A percentile compares a stretch with the other conserved stretches of the same genome.
Evolutionary conservation across 1,140 invertebrate species (phyloP).

Genomic region (Drosophila kepulauana): DNA sequence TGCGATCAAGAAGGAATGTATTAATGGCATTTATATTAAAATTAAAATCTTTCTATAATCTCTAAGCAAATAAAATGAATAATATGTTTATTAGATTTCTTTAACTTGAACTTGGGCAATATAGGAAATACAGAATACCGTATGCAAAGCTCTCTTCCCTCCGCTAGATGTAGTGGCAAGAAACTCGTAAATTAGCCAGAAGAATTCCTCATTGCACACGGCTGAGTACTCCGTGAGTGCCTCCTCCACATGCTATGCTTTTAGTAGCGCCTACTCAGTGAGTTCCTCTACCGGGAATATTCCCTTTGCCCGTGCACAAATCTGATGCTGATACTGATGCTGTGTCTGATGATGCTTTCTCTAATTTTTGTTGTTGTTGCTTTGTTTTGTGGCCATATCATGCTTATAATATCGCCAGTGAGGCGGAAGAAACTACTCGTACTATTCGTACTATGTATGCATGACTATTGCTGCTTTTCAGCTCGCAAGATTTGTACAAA

Average conservation of each 20-base stretch:
- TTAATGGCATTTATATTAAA: too few relatives aligned
- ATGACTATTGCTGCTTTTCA: not conserved
- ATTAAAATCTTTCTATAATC: too few relatives aligned
- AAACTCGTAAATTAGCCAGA: not conserved
- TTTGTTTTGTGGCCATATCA: constrained; percentile 37
- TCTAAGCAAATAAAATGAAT: too few relatives aligned
- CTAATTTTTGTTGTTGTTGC: constrained; percentile 9
- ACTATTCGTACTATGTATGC: constrained; percentile 10
- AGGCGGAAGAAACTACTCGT: constrained; percentile 39
- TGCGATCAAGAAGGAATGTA: too few relatives aligned
- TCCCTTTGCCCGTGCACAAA: not conserved
- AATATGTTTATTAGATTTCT: too few relatives aligned
- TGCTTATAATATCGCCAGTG: constrained; percentile 40
- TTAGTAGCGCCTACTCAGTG: not conserved
- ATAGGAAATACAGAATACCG: not conserved
- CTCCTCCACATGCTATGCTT: too few relatives aligned
- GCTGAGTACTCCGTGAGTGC: too few relatives aligned
- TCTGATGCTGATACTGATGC: constrained; percentile 8
- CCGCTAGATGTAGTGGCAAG: not conserved
- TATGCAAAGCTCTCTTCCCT: not conserved
- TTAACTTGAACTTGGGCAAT: too few relatives aligned
- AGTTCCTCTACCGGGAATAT: not conserved
- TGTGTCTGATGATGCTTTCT: constrained; percentile 5
- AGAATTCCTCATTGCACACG: not conserved
- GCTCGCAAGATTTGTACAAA: constrained; percentile 32